Evolutionary conservation across 2,888 invertebrate species (phyloP), one percentile per base, ranked within the genome.

Genomic region (Pseudolycoriella hygida): DNA sequence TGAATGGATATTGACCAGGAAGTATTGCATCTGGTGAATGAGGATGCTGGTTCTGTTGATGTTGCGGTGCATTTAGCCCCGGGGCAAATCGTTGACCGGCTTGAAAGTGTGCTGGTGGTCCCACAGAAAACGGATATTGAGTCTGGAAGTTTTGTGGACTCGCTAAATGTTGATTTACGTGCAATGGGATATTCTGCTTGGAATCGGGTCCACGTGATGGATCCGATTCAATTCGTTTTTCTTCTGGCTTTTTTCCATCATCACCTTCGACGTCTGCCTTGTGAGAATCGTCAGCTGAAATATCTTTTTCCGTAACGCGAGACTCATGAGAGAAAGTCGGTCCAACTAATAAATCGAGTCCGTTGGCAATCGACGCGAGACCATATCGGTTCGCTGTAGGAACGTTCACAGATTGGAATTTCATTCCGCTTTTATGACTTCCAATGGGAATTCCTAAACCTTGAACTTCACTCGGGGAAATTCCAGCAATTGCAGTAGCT

Each of bases 401-500:
- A 14, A 34, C 5, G 8, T 25, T 25, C 5, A 25, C 25, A 8
- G 25, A 25, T 4, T 25, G 25, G 8, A 25, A 25, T 25, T 8
- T 25, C 25, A 8, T 25, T 25, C 25, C 25, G 4, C 3, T 34
- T 12, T 34, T 34, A 14, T 34, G 34, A 34, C 31, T 17, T 25
- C 25, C 17, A 8, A 54, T 42, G 46, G 64, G 47, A 12, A 65
- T 51, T 43, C 63, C 63, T n/a, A 62, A 58, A 0, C 59, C 59
- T 1, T 60, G 60, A 0, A 64, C 60, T 48, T 65, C 64, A 43
- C 58, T 58, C 6, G 64, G 59, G 0, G 60, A 69, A 1, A 83
- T 66, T 2, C 83, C 83, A 2, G 83, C 82, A 31, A 84, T 76
- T 5, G 83, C 83, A 0, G 82, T 82, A 17, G 74, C 82, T 1